Base-by-base conservation (phyloP, 1,140 invertebrate genomes). In the Megathymus violae region DNA sequence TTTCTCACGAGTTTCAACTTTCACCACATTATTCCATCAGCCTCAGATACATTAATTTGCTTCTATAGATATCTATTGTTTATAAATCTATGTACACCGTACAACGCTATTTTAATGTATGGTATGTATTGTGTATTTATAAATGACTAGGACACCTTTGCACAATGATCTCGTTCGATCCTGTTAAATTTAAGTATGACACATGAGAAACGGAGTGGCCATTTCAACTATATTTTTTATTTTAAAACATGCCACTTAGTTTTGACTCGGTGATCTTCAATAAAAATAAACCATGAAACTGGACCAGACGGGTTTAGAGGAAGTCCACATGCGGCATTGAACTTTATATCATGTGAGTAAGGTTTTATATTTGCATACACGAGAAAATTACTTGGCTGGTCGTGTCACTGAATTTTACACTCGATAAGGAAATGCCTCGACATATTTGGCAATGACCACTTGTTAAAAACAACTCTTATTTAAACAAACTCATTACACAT, bases 341-440 rank as follows among this genome's bases (percentile, higher is more conserved):
- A 80, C 80, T 81, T 80, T 85, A 76, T 47, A 64, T 48, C 50
- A 69, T 59, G 36, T 63, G 41, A 59, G 46, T 56, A 70, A 72
- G 75, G 70, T 76, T 65, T 80, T 71, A 82, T 75, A 80, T 82
- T 88, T 64, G 74, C 70, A 66, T 69, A 69, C 63, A 50, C 43
- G 47, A 62, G 72, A 70, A 70, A 74, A 70, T 72, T 69, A 65
- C 74, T 77, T 61, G 47, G 58, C 52, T 70, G 58, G 71, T 76
- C 76, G 76, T 62, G 75, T 69, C 72, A 71, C 70, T 67, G 65
- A 78, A 75, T 85, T 84, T 89, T 81, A 77, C 64, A 64, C 87
- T 80, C 74, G 82, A 86, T 79, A 86, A 79, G 85, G 85, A 80
- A 82, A 88, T 74, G 74, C 80, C 85, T 81, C 80, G 75, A 78